Percentiles rank a stretch among this genome's conserved stretches.
Conservation (phyloP, 2,113 vertebrate genomes). For the Caretta caretta region DNA sequence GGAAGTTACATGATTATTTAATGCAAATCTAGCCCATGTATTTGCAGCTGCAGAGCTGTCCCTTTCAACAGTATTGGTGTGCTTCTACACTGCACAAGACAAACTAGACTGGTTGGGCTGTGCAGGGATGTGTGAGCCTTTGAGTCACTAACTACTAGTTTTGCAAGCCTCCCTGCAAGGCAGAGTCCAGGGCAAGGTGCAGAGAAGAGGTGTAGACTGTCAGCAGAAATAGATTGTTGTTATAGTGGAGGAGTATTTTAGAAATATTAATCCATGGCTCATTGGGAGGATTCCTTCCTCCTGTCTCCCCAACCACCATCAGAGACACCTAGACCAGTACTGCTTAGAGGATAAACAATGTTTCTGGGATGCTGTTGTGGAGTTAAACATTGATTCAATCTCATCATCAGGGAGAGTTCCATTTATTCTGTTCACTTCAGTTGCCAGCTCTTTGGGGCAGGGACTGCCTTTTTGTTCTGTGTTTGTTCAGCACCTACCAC, state of each 20-base stretch:
- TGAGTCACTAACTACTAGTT: background rate
- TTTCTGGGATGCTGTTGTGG: constrained; percentile 6
- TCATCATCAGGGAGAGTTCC: background rate
- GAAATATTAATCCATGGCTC: background rate
- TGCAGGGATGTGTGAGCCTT: background rate
- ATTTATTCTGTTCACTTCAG: background rate
- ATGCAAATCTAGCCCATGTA: background rate
- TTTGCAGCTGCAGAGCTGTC: background rate
- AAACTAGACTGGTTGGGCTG: background rate
- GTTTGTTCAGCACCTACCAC: background rate
- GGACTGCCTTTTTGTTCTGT: background rate
- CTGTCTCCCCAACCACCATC: background rate
- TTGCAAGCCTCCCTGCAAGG: background rate
- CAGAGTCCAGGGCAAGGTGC: background rate
- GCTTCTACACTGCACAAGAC: background rate
- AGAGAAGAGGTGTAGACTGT: background rate
- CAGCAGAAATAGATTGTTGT: background rate
- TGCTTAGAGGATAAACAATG: background rate
- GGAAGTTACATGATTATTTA: background rate
- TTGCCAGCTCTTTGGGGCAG: background rate
- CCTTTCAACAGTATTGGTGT: background rate
- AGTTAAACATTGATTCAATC: constrained; percentile 10
- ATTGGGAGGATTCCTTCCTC: background rate
- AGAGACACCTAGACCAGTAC: background rate
- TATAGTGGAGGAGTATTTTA: background rate